Conservation (phyloP, 2,797 vertebrate genomes). For the Chelmon rostratus region DNA sequence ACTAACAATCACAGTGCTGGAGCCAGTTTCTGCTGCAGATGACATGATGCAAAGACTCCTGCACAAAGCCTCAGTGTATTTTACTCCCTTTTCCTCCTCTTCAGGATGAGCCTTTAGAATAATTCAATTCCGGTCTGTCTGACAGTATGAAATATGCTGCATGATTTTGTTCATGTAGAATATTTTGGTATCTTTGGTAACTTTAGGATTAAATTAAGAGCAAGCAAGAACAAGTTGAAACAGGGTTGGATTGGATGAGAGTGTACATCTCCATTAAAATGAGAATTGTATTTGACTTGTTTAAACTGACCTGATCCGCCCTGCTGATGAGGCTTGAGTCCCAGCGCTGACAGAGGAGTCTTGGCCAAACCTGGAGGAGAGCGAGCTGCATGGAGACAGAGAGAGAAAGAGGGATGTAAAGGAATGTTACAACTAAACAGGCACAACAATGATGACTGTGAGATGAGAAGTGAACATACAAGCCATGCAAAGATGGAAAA, state of each 20-base stretch:
- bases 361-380: slow-evolving; percentile 83
- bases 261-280: background rate
- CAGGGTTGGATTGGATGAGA: background rate
- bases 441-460: background rate
- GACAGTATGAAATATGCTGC: background rate
- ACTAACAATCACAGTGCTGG: background rate
- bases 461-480: background rate
- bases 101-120: background rate
- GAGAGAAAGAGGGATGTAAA: background rate
- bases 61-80: background rate
- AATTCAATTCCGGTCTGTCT: background rate
- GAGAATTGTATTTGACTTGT: background rate
- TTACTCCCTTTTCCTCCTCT: background rate
- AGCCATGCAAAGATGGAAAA: slow-evolving; percentile 5
- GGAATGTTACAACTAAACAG: background rate
- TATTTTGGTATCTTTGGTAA: background rate
- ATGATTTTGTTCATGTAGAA: background rate
- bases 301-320: slow-evolving; percentile 73
- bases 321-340: slow-evolving; percentile 88
- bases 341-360: slow-evolving; percentile 90
- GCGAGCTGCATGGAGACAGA: slow-evolving; percentile 55
- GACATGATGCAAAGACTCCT: slow-evolving; percentile 42
- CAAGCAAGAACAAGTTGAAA: background rate
- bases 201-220: background rate
- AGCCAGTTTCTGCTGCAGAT: background rate